Evolutionary conservation across 2,113 vertebrate genomes (phyloP).

Genomic region (Nipponia nippon): DNA sequence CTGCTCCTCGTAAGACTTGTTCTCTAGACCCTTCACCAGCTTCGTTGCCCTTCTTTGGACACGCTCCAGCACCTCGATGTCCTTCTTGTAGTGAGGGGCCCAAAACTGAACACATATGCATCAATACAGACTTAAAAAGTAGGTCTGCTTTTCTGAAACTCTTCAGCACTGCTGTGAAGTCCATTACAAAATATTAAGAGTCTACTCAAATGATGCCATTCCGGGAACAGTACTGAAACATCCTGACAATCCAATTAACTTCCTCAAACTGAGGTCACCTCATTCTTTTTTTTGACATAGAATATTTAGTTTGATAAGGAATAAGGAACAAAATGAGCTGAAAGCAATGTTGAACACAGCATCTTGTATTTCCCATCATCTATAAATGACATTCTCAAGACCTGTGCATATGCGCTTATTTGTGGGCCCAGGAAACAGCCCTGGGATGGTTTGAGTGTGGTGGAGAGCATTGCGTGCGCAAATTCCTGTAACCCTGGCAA

Average conservation of each 20-base stretch:
- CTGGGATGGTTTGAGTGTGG: not conserved
- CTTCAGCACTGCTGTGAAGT: not conserved
- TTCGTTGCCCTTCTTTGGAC: too few relatives aligned
- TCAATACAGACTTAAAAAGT: not conserved
- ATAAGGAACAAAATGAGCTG: not conserved
- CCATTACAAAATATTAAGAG: not conserved
- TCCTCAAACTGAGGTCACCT: not conserved
- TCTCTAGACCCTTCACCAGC: too few relatives aligned
- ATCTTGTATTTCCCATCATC: not conserved
- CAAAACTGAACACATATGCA: not conserved
- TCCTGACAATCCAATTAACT: not conserved
- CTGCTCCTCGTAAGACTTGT: too few relatives aligned
- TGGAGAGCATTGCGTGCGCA: not conserved
- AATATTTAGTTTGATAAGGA: not conserved
- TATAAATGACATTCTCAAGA: not conserved
- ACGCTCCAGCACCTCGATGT: too few relatives aligned
- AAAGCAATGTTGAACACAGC: not conserved
- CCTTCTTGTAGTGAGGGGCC: too few relatives aligned
- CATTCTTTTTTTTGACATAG: not conserved
- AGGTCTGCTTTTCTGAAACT: not conserved
- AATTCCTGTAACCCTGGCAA: slow-evolving; percentile 10
- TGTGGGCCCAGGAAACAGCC: not conserved
- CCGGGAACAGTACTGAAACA: not conserved
- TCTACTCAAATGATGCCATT: not conserved
- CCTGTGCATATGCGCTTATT: not conserved